Base-by-base conservation (phyloP, 2,888 invertebrate species). In the Diachrysia chrysitis region DNA sequence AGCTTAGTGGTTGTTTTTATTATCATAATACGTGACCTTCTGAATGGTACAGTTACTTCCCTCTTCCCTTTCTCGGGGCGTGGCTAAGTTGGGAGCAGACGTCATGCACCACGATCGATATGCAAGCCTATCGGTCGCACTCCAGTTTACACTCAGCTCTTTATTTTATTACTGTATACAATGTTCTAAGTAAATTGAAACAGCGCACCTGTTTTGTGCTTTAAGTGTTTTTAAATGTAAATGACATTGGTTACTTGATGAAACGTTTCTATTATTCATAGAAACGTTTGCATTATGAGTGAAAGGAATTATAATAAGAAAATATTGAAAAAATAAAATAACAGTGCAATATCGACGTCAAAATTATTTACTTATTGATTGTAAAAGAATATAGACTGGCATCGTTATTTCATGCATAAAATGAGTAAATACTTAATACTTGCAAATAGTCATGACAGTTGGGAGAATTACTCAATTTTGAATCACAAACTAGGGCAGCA, bases 51-150 rank as follows among this genome's bases (percentile, higher is more conserved):
- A 57, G 66, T 25, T 71, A 59, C 58, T 14, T 19, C 35, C 23
- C 56, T 57, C 67, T 57, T 73, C 65, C 72, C 17, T 35, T 25
- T 12, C 53, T 37, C 55, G 23, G n/a, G 59, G 64, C 58, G 70
- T 14, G 63, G 60, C 21, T 63, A 32, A 46, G 72, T 46, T 67
- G 65, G 65, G 60, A 66, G 58, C 61, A 42, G 69, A 69, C 73
- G 79, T 89, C 90, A 89, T 81, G 75, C 76, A 71, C 69, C 63
- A 60, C 81, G 89, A 88, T 89, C 90, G 84, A 90, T 90, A 87
- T 75, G 70, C 79, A 81, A 79, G 77, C 80, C 79, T 66, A 69
- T 71, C 56, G 67, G 71, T 25, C 57, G 67, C 66, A 66, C 23
- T 51, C 29, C n/a, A 42, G 32, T 29, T 58, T 54, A 46, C 1